Conservation (phyloP, 2,113 vertebrate genomes). For the Loxodonta africana region DNA sequence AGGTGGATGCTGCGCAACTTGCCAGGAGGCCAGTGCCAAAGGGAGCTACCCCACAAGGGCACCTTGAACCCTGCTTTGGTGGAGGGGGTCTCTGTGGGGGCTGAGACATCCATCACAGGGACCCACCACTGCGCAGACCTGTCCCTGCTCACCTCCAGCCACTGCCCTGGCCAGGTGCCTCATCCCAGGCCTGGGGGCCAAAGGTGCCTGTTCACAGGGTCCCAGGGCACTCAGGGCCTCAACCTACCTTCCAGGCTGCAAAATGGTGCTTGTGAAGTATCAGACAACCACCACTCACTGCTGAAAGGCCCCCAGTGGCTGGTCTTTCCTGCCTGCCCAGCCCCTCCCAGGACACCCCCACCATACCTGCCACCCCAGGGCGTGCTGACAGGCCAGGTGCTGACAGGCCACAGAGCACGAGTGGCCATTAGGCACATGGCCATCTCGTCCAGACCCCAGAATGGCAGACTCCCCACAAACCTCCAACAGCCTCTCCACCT, state of each 20-base stretch:
- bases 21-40: not conserved
- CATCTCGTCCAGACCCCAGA: not conserved
- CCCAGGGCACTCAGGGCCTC: not conserved
- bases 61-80: not conserved
- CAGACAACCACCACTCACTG: not conserved
- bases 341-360: not conserved
- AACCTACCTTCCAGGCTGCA: not conserved
- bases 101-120: not conserved
- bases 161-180: no score
- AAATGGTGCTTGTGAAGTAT: not conserved
- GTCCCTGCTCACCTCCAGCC: not conserved
- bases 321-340: not conserved
- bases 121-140: not conserved
- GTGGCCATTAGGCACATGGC: no score
- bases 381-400: no score
- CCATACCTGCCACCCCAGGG: no score
- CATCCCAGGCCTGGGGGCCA: no score
- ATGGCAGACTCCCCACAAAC: not conserved
- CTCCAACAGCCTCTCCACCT: not conserved
- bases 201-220: not conserved
- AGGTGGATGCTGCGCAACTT: not conserved
- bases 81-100: not conserved
- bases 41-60: not conserved
- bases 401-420: not conserved
- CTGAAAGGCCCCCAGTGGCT: not conserved